Evolutionary conservation across 2,113 vertebrate species (phyloP).

Genomic region (Scartelaos histophorus): DNA sequence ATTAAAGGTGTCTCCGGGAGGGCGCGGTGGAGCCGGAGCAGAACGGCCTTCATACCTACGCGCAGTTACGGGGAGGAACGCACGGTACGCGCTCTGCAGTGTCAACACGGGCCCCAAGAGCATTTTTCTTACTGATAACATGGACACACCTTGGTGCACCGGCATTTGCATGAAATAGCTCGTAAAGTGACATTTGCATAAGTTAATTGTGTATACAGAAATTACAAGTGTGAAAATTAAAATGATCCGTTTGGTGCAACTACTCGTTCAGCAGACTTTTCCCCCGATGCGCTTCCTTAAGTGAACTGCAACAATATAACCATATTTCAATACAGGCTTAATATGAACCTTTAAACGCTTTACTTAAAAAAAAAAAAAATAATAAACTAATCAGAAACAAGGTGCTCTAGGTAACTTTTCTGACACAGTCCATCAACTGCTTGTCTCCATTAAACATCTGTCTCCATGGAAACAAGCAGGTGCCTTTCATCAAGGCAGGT

Average conservation of each 20-base stretch:
- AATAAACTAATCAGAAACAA: too few relatives aligned
- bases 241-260: too few relatives aligned
- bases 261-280: too few relatives aligned
- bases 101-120: constrained; percentile 7
- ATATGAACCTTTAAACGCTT: too few relatives aligned
- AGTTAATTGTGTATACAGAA: not conserved
- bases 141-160: constrained; percentile 28
- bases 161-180: not conserved
- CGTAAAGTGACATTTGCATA: not conserved
- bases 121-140: not conserved
- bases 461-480: too few relatives aligned
- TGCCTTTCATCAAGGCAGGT: too few relatives aligned
- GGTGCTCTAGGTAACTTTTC: too few relatives aligned
- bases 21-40: constrained; percentile 25
- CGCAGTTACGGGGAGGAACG: constrained; percentile 48
- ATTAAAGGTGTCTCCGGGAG: constrained; percentile 2
- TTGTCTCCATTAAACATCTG: too few relatives aligned
- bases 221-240: not conserved
- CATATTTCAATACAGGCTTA: too few relatives aligned
- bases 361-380: too few relatives aligned
- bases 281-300: not conserved
- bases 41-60: constrained; percentile 10
- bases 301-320: too few relatives aligned
- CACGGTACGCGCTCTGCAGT: constrained; percentile 17
- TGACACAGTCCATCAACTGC: too few relatives aligned